phyloP scores from a whole-genome alignment of 2,113 vertebrate genomes.

The Takifugu bimaculatus region DNA sequence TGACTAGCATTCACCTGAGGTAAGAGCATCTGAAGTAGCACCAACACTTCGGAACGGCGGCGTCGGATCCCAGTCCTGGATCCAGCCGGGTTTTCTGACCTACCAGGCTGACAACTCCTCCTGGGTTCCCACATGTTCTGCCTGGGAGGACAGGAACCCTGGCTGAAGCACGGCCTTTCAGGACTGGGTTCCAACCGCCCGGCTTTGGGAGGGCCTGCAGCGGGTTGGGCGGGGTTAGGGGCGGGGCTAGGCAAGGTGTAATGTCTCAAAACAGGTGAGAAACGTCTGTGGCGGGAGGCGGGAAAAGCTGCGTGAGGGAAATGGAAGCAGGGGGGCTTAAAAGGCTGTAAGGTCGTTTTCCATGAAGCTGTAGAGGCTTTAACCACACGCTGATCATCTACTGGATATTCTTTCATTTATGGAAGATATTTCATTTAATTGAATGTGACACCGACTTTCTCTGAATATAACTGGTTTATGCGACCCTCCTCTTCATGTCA shows the following conservation, averaged over 20 bases:
- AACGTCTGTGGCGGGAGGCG: not conserved
- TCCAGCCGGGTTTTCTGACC: too few relatives aligned
- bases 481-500: not conserved
- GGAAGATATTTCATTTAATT: too few relatives aligned
- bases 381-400: too few relatives aligned
- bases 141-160: too few relatives aligned
- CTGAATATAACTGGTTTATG: too few relatives aligned
- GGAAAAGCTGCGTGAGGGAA: not conserved
- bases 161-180: not conserved
- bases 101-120: too few relatives aligned
- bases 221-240: not conserved
- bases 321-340: not conserved
- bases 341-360: not conserved
- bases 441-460: too few relatives aligned
- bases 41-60: too few relatives aligned
- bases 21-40: not conserved
- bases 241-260: not conserved
- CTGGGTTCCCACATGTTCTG: too few relatives aligned
- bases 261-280: not conserved
- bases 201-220: constrained; percentile 20
- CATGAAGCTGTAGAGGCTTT: too few relatives aligned
- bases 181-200: not conserved
- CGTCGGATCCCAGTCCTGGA: too few relatives aligned
- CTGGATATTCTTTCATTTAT: too few relatives aligned
- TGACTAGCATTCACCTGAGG: not conserved